Base-by-base conservation (phyloP, 2,888 invertebrate species). In the Cataglyphis cursor region DNA sequence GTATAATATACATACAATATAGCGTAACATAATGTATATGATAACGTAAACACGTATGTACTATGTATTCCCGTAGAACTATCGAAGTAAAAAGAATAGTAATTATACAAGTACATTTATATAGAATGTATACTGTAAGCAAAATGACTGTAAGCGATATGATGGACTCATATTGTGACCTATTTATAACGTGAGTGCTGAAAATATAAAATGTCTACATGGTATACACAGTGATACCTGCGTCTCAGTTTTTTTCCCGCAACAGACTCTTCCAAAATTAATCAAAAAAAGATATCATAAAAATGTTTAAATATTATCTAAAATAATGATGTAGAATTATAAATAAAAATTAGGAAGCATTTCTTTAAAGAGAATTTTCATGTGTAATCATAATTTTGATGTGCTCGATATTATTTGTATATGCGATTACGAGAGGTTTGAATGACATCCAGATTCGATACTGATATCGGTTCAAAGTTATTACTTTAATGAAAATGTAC, bases 151-250 rank as follows among this genome's bases (percentile, higher is more conserved):
- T 89, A 87, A 89, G 73, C 85, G 84, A 78, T 89, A 86, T 64
- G 89, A 72, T 86, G 86, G 88, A 89, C 82, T 81, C 84, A 65
- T 87, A 89, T 89, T 91, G 86, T 89, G 88, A 91, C 87, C 86
- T 90, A 90, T 92, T 91, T 91, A 88, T 92, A 91, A 89, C 83
- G 81, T 88, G 88, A 89, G 88, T 90, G 91, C 88, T 90, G 86
- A 85, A 85, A 91, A 89, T 89, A 89, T 88, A 91, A 87, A 90
- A 87, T 88, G 89, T 91, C 86, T 90, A 90, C 85, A 86, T 92
- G 90, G 88, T 90, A 89, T 83, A 75, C 44, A 59, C 59, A 59
- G 59, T 80, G 72, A 61, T 54, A 70, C 24, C 44, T 70, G 57
- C n/a, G 31, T 21, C 31, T 72, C 81, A n/a, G 59, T 21, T 38